These are phyloP conservation scores for Sitta carolinensis DNA, from an alignment of 2,797 vertebrate genomes.

Conservation along the genomic window DNA sequence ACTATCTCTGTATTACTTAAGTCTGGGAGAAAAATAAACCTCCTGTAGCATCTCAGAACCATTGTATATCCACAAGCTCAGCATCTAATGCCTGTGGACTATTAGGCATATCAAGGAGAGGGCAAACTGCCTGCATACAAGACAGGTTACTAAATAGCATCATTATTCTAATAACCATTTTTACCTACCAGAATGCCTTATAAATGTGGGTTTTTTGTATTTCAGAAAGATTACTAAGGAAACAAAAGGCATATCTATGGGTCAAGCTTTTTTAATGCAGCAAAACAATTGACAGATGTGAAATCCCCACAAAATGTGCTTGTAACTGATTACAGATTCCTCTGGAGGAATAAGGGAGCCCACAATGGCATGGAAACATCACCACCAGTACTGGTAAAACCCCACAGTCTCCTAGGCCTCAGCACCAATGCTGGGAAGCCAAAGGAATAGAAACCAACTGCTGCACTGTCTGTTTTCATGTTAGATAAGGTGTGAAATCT, in stretches of 20 bases:
- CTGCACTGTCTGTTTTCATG: background rate
- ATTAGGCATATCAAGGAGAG: background rate
- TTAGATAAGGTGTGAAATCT: background rate
- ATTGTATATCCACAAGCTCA: background rate
- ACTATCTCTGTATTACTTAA: background rate
- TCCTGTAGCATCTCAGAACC: background rate
- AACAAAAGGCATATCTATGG: background rate
- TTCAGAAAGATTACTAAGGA: background rate
- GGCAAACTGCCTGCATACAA: background rate
- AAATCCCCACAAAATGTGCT: background rate
- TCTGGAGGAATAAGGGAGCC: background rate
- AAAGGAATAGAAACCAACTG: background rate
- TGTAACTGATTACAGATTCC: background rate
- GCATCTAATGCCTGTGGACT: background rate
- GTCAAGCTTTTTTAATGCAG: background rate
- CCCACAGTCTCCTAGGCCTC: background rate
- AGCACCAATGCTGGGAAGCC: background rate
- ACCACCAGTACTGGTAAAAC: background rate
- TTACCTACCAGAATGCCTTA: background rate
- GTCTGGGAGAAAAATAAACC: background rate
- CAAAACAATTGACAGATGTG: background rate
- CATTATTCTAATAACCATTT: background rate
- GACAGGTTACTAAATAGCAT: background rate
- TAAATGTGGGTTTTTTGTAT: background rate
- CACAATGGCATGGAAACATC: background rate